Base-by-base conservation (phyloP, 1,140 invertebrate genomes). In the Cyphomyrmex costatus region DNA sequence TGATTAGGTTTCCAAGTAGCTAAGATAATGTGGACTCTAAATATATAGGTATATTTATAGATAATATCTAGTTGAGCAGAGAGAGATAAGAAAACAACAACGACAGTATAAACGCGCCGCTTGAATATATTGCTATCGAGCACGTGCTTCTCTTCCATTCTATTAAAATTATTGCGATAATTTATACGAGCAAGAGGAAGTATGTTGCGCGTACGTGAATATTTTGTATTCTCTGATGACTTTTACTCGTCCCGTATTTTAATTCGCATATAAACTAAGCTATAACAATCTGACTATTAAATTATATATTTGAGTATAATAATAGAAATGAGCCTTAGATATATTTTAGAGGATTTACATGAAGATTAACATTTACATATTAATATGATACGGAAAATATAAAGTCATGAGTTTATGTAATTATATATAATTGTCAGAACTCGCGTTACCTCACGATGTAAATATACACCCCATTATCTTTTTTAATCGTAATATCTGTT, bases 1-100 rank as follows among this genome's bases (percentile, higher is more conserved):
- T 86, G 80, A 87, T 90, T 89, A 90, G 85, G 66, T 76, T 61
- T 53, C 10, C 84, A 88, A 91, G 79, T 88, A 84, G 83, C 53
- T 80, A 80, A 56, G 66, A 76, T 76, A 76, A 90, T 63, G 90
- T 85, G 76, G 74, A 90, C 49, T 88, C 85, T 90, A 86, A 89
- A 56, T 65, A 63, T 85, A 89, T 74, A 88, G 80, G 51, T 89
- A 91, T 79, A 87, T 74, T 90, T 91, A 90, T 87, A 70, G 79
- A 53, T 91, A 90, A 86, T 87, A 89, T 88, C 93, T 93, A 94
- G 86, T 94, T 92, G 93, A 94, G 93, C 93, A 93, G 92, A 93
- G 86, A 91, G 87, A 85, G 42, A 79, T 88, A 89, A 77, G 86
- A 92, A 90, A 92, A 89, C 85, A 92, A 89, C 85, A 91, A 92